Evolutionary conservation across 2,113 vertebrate species (phyloP).

Genomic region (Apodemus speciosus): DNA sequence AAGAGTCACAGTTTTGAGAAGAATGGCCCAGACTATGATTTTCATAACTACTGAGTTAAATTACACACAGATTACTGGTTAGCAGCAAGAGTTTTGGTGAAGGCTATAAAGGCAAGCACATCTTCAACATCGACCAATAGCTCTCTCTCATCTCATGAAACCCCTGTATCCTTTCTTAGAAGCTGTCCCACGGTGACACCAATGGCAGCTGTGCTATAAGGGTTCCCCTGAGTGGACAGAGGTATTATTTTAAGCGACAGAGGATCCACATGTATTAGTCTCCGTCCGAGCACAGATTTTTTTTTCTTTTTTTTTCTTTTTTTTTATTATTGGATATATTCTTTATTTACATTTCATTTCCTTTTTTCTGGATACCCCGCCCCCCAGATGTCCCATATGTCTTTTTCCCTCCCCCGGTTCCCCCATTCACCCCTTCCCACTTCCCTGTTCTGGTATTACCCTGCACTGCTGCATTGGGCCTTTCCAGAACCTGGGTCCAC

Average conservation of each 20-base stretch:
- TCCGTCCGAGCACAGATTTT: too few species aligned
- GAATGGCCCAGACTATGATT: not conserved
- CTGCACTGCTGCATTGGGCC: too few species aligned
- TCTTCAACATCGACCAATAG: not conserved
- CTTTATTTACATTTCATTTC: too few species aligned
- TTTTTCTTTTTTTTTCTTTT: too few species aligned
- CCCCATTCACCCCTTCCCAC: too few species aligned
- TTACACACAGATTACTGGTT: not conserved
- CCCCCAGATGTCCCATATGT: too few species aligned
- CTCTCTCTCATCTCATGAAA: not conserved
- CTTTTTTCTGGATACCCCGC: too few species aligned
- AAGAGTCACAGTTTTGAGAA: not conserved
- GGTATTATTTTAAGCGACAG: not conserved
- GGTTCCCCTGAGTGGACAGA: not conserved
- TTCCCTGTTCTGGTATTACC: too few species aligned
- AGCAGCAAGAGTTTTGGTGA: not conserved
- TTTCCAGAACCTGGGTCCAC: too few species aligned
- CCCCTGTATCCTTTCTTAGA: too few species aligned
- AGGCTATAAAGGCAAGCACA: not conserved
- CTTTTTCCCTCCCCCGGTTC: too few species aligned
- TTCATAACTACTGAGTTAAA: not conserved
- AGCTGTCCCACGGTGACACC: not conserved
- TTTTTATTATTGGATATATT: too few species aligned
- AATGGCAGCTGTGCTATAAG: not conserved
- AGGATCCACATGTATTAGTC: not conserved